Conservation (phyloP, 2,113 vertebrate species). For the Chaenogobius annularis region DNA sequence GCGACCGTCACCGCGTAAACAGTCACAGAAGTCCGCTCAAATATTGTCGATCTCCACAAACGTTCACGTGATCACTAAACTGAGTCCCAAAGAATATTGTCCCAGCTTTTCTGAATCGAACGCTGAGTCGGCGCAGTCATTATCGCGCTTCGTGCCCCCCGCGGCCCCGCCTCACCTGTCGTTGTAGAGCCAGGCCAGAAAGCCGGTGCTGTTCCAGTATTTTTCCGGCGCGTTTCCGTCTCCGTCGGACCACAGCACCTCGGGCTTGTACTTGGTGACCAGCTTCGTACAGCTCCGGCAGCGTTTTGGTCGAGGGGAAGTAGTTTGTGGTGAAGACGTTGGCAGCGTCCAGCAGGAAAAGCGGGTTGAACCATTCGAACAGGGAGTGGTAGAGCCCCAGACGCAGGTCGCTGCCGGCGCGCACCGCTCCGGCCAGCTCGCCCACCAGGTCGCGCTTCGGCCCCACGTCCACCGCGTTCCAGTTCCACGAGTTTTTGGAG, state of each 20-base stretch:
- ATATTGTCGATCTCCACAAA: too few species aligned
- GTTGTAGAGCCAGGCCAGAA: conserved; percentile 96
- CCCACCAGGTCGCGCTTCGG: conserved; percentile 86
- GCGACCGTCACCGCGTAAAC: too few species aligned
- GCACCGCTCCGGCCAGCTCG: conserved; percentile 82
- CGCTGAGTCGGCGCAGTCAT: not conserved
- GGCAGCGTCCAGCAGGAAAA: conserved; percentile 80
- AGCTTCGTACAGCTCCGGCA: conserved; percentile 93
- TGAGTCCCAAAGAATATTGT: too few species aligned
- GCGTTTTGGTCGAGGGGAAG: conserved; percentile 84
- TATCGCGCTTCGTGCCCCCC: too few species aligned
- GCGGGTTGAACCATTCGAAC: conserved; percentile 96
- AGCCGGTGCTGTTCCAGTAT: conserved; percentile 97
- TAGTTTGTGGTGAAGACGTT: conserved; percentile 77
- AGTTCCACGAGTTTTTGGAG: conserved; percentile 92
- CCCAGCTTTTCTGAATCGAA: too few species aligned
- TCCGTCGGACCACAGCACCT: conserved; percentile 94
- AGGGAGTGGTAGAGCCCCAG: conserved; percentile 95
- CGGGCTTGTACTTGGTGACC: conserved; percentile 84
- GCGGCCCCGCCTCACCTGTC: conserved; percentile 78
- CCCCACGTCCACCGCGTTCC: conserved; percentile 90
- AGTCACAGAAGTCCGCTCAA: too few species aligned
- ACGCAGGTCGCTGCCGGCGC: conserved; percentile 75
- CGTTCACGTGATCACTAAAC: too few species aligned
- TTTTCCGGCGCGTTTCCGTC: conserved; percentile 83